These are phyloP conservation scores for Dynastes maya DNA, from an alignment of 2,888 invertebrate genomes.

Conservation along the genomic window DNA sequence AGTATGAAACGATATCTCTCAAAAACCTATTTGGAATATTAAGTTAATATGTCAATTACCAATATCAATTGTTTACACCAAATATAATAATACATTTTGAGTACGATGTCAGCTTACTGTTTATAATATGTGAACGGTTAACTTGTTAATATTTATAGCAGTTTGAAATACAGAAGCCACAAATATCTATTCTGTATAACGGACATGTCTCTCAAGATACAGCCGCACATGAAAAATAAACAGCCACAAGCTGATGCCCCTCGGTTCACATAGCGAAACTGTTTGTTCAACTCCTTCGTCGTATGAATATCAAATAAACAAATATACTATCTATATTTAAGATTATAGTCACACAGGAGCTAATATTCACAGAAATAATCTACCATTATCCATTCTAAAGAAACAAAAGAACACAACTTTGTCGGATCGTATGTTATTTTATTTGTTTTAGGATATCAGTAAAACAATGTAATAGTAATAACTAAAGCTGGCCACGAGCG, in stretches of 20 bases:
- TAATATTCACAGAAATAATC: constrained; percentile 21
- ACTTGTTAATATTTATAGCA: too few species aligned
- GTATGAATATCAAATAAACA: constrained; percentile 27
- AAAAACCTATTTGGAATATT: too few species aligned
- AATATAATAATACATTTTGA: too few species aligned
- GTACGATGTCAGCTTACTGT: too few species aligned
- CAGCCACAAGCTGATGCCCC: constrained; percentile 19
- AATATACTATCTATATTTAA: constrained; percentile 35
- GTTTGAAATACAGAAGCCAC: neutral
- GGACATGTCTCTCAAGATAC: constrained; percentile 35
- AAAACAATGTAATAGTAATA: too few species aligned
- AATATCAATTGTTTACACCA: too few species aligned
- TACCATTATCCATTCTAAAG: neutral
- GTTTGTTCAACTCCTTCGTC: constrained; percentile 34
- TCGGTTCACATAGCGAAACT: constrained; percentile 35
- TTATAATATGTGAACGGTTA: too few species aligned
- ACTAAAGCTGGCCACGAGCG: too few species aligned
- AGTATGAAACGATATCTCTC: too few species aligned
- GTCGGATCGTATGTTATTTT: too few species aligned
- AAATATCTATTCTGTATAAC: constrained; percentile 20
- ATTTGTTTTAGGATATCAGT: too few species aligned
- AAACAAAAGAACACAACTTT: neutral
- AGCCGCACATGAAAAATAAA: constrained; percentile 22
- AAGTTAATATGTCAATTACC: too few species aligned
- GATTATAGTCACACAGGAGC: constrained; percentile 9